Conservation (phyloP, 2,888 invertebrate species). For the Drosophila algonquin region DNA sequence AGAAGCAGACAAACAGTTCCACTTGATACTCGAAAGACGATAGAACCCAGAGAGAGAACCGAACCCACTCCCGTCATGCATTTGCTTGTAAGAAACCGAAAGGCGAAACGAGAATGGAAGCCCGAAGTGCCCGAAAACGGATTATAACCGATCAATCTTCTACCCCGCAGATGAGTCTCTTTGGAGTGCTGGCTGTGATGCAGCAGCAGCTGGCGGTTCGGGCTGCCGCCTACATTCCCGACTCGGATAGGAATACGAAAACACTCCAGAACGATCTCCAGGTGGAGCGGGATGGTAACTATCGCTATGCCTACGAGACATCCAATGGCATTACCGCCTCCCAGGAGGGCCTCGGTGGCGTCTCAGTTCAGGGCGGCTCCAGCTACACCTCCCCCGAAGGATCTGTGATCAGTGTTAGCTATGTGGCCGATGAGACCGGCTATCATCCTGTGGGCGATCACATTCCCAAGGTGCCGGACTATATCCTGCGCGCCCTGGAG, state of each 20-base stretch:
- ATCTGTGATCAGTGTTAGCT: slow-evolving; percentile 65
- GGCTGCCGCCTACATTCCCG: slow-evolving; percentile 50
- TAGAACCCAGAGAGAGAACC: slow-evolving; percentile 43
- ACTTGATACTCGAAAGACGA: slow-evolving; percentile 52
- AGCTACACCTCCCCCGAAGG: slow-evolving; percentile 79
- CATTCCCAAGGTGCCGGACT: slow-evolving; percentile 78
- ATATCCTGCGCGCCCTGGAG: slow-evolving; percentile 72
- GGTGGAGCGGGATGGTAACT: slow-evolving; percentile 70
- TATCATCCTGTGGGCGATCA: slow-evolving; percentile 79
- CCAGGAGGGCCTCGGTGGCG: slow-evolving; percentile 69
- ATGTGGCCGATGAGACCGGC: slow-evolving; percentile 78
- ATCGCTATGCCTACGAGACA: slow-evolving; percentile 75
- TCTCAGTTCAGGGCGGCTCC: slow-evolving; percentile 69
- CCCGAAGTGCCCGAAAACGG: slow-evolving; percentile 11
- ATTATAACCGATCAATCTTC: slow-evolving; percentile 21
- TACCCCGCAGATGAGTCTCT: slow-evolving; percentile 46
- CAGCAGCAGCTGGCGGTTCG: slow-evolving; percentile 30
- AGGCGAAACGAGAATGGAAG: background rate
- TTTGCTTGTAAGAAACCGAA: slow-evolving; percentile 51
- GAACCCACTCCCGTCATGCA: slow-evolving; percentile 40
- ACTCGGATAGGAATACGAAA: slow-evolving; percentile 68
- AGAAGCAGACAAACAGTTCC: slow-evolving; percentile 66
- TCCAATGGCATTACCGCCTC: slow-evolving; percentile 75
- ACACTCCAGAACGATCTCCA: slow-evolving; percentile 67
- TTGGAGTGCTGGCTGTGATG: slow-evolving; percentile 27